Percentiles rank a stretch among this genome's conserved stretches.
These are phyloP conservation scores for Psittacula derbiana DNA, from an alignment of 2,797 vertebrate species.

Conservation along the genomic window DNA sequence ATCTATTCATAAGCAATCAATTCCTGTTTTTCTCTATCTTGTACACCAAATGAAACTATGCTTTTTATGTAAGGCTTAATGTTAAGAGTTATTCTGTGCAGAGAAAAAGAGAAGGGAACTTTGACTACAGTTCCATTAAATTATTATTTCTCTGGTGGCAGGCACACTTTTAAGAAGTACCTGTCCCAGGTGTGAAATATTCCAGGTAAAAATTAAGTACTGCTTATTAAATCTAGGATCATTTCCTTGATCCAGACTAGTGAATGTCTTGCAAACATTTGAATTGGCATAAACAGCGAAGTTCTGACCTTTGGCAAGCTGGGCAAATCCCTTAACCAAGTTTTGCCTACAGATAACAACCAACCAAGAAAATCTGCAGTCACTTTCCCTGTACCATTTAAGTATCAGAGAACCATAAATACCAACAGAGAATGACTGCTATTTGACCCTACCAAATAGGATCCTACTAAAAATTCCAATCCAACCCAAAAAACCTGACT, in stretches of 20 bases:
- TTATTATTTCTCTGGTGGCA: background rate
- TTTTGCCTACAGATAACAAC: background rate
- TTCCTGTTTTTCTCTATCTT: background rate
- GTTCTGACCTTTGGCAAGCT: background rate
- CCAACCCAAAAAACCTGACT: background rate
- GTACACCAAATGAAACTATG: fast-evolving
- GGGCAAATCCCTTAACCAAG: background rate
- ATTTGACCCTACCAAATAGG: background rate
- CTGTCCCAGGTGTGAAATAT: background rate
- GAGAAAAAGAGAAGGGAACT: background rate
- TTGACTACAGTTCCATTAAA: background rate
- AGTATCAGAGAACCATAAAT: background rate
- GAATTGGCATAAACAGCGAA: background rate
- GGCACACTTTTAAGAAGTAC: background rate
- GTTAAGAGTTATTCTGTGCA: background rate
- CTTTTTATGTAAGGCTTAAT: background rate
- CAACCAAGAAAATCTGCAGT: background rate
- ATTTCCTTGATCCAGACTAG: background rate
- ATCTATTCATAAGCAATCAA: background rate
- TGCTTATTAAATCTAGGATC: background rate
- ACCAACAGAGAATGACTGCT: background rate
- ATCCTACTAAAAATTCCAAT: background rate
- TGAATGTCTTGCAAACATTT: background rate
- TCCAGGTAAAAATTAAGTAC: background rate
- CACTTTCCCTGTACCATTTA: background rate